These are phyloP conservation scores for Alosa alosa DNA, from an alignment of 2,113 vertebrate species.

Conservation along the genomic window DNA sequence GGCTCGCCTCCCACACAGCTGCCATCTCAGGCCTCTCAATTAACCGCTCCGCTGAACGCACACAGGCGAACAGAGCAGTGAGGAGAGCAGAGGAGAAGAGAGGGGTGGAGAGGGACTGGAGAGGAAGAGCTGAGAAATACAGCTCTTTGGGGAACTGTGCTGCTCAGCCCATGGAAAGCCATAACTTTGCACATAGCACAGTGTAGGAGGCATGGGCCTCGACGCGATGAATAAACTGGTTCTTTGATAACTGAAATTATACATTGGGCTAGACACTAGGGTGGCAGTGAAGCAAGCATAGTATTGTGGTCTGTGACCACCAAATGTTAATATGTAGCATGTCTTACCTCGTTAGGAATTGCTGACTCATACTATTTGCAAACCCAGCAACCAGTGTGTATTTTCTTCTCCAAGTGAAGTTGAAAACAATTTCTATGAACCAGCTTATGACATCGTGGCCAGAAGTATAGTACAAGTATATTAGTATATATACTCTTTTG, in stretches of 20 bases:
- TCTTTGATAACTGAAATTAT: neutral
- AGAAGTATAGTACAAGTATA: too few relatives aligned
- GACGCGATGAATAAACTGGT: neutral
- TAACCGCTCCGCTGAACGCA: slow-evolving; percentile 7
- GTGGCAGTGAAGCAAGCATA: neutral
- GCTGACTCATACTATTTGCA: neutral
- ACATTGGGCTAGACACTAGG: neutral
- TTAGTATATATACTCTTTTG: too few relatives aligned
- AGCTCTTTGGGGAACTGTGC: neutral
- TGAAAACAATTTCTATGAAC: neutral
- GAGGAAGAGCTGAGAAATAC: neutral
- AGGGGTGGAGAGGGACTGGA: neutral
- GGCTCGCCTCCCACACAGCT: slow-evolving; percentile 13
- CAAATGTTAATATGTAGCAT: neutral
- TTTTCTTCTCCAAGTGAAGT: neutral
- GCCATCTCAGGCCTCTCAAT: slow-evolving; percentile 14
- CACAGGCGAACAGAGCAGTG: neutral
- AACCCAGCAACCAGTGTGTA: neutral
- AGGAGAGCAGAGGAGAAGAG: neutral
- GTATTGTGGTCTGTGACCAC: neutral
- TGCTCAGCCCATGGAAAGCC: neutral
- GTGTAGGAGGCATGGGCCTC: neutral
- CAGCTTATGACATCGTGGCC: too few relatives aligned
- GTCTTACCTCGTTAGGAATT: neutral
- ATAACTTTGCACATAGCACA: neutral